phyloP scores from a whole-genome alignment of 2,113 vertebrate genomes.

The Xenus cinereus region DNA sequence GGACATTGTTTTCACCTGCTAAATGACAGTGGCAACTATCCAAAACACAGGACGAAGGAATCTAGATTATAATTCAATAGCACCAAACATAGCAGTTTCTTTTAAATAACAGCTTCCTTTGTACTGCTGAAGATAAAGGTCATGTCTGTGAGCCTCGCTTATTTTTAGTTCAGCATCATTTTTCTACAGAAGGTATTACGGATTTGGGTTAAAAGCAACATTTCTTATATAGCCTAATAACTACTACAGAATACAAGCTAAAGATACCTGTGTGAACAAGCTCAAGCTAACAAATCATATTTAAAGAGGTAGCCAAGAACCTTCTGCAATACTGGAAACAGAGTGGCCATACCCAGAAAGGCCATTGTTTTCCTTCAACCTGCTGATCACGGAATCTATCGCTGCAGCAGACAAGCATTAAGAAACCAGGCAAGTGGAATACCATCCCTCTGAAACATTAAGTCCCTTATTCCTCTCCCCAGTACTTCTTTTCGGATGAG shows the following conservation, averaged over 20 bases:
- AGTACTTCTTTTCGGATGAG: not conserved
- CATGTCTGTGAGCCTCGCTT: not conserved
- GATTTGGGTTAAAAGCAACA: not conserved
- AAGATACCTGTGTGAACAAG: not conserved
- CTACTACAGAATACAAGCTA: not conserved
- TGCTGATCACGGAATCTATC: not conserved
- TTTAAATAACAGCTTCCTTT: conserved; percentile 55
- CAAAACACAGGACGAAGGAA: conserved; percentile 28
- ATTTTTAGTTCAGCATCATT: conserved; percentile 27
- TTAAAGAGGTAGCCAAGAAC: not conserved
- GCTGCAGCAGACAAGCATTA: not conserved
- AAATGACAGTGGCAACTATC: conserved; percentile 20
- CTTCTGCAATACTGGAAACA: not conserved
- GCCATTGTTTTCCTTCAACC: not conserved
- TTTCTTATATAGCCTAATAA: not conserved
- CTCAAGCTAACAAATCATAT: not conserved
- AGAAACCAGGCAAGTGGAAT: not conserved
- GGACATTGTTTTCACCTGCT: conserved; percentile 64
- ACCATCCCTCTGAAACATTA: not conserved
- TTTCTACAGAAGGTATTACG: not conserved
- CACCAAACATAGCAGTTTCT: conserved; percentile 32
- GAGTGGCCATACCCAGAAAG: not conserved
- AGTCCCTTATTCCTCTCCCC: not conserved
- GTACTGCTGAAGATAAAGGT: conserved; percentile 43
- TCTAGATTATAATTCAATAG: conserved; percentile 55